phyloP scores from a whole-genome alignment of 2,888 invertebrate genomes.

The Eristalinus aeneus region DNA sequence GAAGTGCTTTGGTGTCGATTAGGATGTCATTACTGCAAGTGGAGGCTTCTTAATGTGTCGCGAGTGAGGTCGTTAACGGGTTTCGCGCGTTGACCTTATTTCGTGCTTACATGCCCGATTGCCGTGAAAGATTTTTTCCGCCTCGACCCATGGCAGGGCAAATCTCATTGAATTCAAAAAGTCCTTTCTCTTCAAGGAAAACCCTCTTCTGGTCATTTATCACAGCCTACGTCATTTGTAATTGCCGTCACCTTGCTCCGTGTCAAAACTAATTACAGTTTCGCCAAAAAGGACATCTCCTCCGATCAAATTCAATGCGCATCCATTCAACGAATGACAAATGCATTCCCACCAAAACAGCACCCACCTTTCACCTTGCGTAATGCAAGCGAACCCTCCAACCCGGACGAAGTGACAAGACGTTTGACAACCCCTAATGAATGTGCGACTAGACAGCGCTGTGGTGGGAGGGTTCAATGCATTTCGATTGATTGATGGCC shows the following conservation, averaged over 20 bases:
- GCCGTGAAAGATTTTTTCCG: too few species aligned
- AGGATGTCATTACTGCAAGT: background rate
- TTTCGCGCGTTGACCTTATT: background rate
- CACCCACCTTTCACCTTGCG: conserved; percentile 63
- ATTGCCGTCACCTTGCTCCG: conserved; percentile 35
- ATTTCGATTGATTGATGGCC: conserved; percentile 58
- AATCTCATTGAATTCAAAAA: background rate
- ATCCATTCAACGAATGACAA: conserved; percentile 46
- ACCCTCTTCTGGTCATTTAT: conserved; percentile 14
- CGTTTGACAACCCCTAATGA: conserved; percentile 62
- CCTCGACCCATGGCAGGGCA: background rate
- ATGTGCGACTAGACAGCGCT: conserved; percentile 10
- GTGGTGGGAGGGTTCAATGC: conserved; percentile 34
- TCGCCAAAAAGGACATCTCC: conserved; percentile 43
- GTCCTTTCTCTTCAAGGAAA: background rate
- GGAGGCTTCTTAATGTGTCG: background rate
- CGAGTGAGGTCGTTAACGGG: background rate
- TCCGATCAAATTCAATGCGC: conserved; percentile 20
- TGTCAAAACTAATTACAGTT: conserved; percentile 60
- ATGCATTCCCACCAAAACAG: conserved; percentile 28
- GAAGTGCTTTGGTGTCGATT: background rate
- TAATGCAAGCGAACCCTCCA: conserved; percentile 49
- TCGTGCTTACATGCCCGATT: background rate
- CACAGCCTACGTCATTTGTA: conserved; percentile 31
- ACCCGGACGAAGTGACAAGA: conserved; percentile 12